phyloP scores from a whole-genome alignment of 2,113 vertebrate genomes.

The Myxocyprinus asiaticus region DNA sequence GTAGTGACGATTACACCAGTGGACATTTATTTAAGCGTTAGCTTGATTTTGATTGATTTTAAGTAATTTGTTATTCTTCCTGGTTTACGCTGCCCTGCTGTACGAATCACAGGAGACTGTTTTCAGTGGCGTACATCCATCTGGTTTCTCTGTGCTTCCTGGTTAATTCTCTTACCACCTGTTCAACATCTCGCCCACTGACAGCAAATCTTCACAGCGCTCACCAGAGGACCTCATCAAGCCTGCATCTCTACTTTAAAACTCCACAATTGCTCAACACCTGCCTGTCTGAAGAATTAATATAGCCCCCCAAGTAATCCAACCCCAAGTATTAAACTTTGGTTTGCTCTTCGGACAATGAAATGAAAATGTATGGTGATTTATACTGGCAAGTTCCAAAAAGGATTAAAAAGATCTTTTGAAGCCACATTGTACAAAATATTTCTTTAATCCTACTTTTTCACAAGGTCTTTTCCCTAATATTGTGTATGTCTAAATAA shows the following conservation, averaged over 20 bases:
- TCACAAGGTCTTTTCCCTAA: no score
- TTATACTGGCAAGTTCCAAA: neutral
- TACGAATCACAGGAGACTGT: slow-evolving; percentile 53
- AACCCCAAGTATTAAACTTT: no score
- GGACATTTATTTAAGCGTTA: slow-evolving; percentile 55
- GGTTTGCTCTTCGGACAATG: neutral
- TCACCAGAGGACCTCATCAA: slow-evolving; percentile 18
- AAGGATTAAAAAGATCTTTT: no score
- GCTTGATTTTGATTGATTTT: slow-evolving; percentile 52
- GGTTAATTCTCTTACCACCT: slow-evolving; percentile 65
- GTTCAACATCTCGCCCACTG: slow-evolving; percentile 32
- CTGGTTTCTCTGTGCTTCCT: slow-evolving; percentile 57
- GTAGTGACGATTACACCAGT: slow-evolving; percentile 22
- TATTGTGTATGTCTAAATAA: no score
- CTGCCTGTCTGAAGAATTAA: slow-evolving; percentile 36
- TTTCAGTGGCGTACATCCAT: slow-evolving; percentile 60
- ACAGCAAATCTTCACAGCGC: slow-evolving; percentile 5
- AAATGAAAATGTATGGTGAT: slow-evolving; percentile 28
- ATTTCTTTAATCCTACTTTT: no score
- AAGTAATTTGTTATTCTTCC: slow-evolving; percentile 61
- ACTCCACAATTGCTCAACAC: slow-evolving; percentile 39
- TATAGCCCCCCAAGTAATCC: neutral
- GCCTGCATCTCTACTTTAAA: slow-evolving; percentile 43
- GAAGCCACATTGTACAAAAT: no score
- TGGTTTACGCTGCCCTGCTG: slow-evolving; percentile 49